Percentiles rank a stretch among this genome's conserved stretches.
Evolutionary conservation across 2,797 vertebrate genomes (phyloP).

Genomic region (Acomys russatus): DNA sequence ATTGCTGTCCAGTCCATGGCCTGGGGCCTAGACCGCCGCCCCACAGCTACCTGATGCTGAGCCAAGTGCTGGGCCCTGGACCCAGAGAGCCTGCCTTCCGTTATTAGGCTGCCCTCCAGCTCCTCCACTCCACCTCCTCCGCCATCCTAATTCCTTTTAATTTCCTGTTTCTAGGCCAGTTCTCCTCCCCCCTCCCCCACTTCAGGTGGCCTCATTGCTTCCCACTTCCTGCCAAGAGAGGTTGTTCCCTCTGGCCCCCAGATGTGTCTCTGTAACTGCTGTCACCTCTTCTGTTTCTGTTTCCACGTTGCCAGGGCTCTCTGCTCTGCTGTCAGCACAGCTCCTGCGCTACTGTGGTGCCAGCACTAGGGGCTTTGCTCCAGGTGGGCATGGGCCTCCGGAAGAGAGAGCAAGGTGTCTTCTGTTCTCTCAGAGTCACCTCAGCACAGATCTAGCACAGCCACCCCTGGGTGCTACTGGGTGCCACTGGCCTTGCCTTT

Average conservation of each 20-base stretch:
- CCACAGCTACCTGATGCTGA: background rate
- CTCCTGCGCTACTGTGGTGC: background rate
- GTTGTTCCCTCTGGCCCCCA: slow-evolving; percentile 70
- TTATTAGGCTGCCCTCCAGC: background rate
- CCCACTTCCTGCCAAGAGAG: slow-evolving; percentile 58
- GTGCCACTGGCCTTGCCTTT: background rate
- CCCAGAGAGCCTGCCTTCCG: slow-evolving; percentile 2
- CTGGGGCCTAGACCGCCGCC: background rate
- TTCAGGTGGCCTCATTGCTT: slow-evolving; percentile 43
- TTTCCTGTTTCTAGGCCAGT: slow-evolving; percentile 78
- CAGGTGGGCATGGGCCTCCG: background rate
- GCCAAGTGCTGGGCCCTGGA: background rate
- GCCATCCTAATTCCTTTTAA: slow-evolving; percentile 69
- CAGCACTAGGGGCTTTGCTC: background rate
- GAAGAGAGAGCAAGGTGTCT: background rate
- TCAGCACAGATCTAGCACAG: background rate
- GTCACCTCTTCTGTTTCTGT: background rate
- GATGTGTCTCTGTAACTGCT: slow-evolving; percentile 39
- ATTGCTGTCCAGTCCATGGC: background rate
- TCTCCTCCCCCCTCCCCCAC: slow-evolving; percentile 1
- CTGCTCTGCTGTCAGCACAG: background rate
- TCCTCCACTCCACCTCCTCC: background rate
- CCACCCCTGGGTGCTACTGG: accelerated
- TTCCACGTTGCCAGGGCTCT: background rate
- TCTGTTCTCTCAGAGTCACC: background rate